phyloP scores from a whole-genome alignment of 2,113 vertebrate species.

The Odontophorus gujanensis region DNA sequence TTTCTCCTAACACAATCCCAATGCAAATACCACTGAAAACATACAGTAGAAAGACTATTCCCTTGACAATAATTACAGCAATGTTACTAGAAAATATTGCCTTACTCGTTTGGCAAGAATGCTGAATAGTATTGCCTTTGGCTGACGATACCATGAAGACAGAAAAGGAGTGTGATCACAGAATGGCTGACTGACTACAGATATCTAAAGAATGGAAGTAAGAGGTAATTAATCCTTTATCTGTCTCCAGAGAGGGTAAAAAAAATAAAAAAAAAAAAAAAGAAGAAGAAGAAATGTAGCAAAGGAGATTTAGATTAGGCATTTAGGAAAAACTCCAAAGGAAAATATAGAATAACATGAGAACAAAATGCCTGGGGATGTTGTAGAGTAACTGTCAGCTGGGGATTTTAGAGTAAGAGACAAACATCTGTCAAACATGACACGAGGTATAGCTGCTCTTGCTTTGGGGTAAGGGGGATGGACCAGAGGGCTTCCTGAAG shows the following conservation, averaged over 20 bases:
- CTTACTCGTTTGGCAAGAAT: not conserved
- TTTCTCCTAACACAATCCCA: not conserved
- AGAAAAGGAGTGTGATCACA: not conserved
- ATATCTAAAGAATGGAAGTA: not conserved
- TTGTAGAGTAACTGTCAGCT: not conserved
- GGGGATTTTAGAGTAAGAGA: not conserved
- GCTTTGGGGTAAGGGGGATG: not conserved
- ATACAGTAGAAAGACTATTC: not conserved
- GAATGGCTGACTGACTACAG: not conserved
- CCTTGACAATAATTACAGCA: slow-evolving; percentile 16
- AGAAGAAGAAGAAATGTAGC: not conserved
- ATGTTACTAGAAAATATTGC: not conserved
- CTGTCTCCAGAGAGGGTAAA: not conserved
- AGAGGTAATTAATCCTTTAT: not conserved
- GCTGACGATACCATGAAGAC: not conserved
- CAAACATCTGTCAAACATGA: slow-evolving; percentile 28
- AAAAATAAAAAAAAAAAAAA: not conserved
- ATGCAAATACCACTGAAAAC: not conserved
- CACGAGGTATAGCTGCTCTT: not conserved
- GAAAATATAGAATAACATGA: slow-evolving; percentile 6
- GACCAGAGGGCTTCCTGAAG: not conserved
- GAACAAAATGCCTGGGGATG: not conserved
- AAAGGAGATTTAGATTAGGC: slow-evolving; percentile 8
- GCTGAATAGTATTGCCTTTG: not conserved
- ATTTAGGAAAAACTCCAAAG: slow-evolving; percentile 9